Evolutionary conservation across 2,797 vertebrate species (phyloP).

Genomic region (Lemur catta): DNA sequence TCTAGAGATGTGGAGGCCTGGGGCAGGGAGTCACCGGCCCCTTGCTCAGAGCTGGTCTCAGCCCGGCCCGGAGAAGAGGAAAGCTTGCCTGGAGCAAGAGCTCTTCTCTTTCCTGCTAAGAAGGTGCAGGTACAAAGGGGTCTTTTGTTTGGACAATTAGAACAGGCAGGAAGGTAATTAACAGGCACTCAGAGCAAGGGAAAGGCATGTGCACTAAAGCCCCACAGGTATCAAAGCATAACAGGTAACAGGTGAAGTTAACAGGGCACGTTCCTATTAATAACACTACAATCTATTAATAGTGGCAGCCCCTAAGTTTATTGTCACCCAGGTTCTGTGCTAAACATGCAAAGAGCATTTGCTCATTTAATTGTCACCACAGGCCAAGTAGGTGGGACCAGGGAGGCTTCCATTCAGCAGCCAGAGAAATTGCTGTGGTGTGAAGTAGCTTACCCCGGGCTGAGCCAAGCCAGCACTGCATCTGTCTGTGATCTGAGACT

Average conservation of each 20-base stretch:
- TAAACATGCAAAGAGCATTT: background rate
- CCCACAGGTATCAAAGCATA: accelerated
- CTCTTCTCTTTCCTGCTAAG: background rate
- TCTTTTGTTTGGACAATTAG: background rate
- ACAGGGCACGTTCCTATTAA: background rate
- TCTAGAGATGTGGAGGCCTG: too few species aligned
- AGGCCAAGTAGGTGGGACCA: background rate
- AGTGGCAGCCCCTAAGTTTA: background rate
- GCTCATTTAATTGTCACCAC: background rate
- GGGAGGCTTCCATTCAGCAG: background rate
- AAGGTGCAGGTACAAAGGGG: background rate
- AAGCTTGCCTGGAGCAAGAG: background rate
- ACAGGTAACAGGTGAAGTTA: background rate
- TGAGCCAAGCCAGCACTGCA: background rate
- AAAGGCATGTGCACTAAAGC: background rate
- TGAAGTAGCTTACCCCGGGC: background rate
- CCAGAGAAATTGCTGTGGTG: background rate
- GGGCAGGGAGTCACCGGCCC: too few species aligned
- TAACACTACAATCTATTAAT: background rate
- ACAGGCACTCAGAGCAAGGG: background rate
- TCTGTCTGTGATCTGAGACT: background rate
- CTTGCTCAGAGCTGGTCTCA: background rate
- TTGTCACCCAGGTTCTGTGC: background rate
- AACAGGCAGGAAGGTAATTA: background rate
- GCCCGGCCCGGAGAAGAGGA: background rate